Conservation (phyloP, 2,888 invertebrate genomes). For the Phanerotoma sp. region DNA sequence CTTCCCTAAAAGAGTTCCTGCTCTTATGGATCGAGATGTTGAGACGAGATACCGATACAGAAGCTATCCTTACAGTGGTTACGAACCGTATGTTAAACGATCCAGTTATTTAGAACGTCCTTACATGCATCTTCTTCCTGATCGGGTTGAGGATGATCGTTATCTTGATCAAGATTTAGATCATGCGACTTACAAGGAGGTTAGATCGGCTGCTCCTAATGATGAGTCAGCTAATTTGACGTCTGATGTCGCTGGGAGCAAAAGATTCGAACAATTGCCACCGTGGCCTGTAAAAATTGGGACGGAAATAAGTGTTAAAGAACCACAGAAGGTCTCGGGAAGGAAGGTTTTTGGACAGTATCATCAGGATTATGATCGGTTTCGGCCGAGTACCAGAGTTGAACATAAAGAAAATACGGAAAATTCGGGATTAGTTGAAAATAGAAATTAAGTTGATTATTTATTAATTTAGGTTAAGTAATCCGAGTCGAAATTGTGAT, state of each 20-base stretch:
- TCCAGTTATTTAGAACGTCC: slow-evolving; percentile 42
- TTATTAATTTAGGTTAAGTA: no score
- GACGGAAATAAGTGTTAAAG: slow-evolving; percentile 51
- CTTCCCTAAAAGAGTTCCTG: slow-evolving; percentile 38
- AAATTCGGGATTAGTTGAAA: not conserved
- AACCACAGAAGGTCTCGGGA: slow-evolving; percentile 49
- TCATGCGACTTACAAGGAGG: slow-evolving; percentile 36
- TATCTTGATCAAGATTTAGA: slow-evolving; percentile 36
- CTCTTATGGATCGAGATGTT: slow-evolving; percentile 38
- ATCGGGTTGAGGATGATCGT: slow-evolving; percentile 35
- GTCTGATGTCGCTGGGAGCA: slow-evolving; percentile 25
- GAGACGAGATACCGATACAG: slow-evolving; percentile 40
- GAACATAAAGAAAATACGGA: slow-evolving; percentile 15
- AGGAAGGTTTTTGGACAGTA: slow-evolving; percentile 49
- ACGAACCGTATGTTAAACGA: slow-evolving; percentile 44
- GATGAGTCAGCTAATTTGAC: slow-evolving; percentile 30
- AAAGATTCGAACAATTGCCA: slow-evolving; percentile 37
- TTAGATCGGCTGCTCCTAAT: slow-evolving; percentile 11
- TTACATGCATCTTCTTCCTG: slow-evolving; percentile 28
- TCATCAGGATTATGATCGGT: slow-evolving; percentile 46
- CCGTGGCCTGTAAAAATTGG: slow-evolving; percentile 53
- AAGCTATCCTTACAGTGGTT: slow-evolving; percentile 38
- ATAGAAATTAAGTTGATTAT: slow-evolving; percentile 8
- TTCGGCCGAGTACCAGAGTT: slow-evolving; percentile 27
- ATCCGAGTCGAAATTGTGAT: no score